Evolutionary conservation across 1,140 invertebrate genomes (phyloP).

Genomic region (Hylaeus anthracinus): DNA sequence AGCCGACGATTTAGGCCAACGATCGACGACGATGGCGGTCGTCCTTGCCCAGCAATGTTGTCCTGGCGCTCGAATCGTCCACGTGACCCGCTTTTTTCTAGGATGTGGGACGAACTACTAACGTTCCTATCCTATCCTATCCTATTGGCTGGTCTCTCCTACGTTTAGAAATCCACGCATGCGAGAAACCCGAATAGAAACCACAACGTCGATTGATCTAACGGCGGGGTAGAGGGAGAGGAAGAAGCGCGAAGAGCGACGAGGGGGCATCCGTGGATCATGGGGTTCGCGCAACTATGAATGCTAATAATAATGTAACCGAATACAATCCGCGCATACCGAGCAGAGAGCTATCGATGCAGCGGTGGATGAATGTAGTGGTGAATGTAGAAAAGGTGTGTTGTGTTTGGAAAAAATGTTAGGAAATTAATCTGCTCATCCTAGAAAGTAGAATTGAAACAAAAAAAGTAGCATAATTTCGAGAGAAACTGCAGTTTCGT

Average conservation of each 20-base stretch:
- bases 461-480: no score
- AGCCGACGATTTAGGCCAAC: conserved; percentile 55
- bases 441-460: no score
- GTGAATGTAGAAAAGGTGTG: no score
- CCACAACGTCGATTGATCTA: conserved; percentile 10
- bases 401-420: no score
- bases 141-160: conserved; percentile 17
- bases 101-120: conserved; percentile 44
- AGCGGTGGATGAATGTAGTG: no score
- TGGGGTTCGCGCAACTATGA: conserved; percentile 14
- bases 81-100: conserved; percentile 59
- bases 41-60: conserved; percentile 58
- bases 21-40: conserved; percentile 44
- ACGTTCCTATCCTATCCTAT: conserved; percentile 2
- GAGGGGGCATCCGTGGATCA: no score
- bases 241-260: background rate
- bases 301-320: background rate
- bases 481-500: no score
- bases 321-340: no score
- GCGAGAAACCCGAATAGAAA: background rate
- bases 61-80: conserved; percentile 48
- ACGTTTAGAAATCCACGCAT: conserved; percentile 36
- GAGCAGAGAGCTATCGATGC: no score
- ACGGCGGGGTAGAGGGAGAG: background rate
- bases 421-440: no score